Conservation (phyloP, 2,113 vertebrate species). For the Jacana jacana region DNA sequence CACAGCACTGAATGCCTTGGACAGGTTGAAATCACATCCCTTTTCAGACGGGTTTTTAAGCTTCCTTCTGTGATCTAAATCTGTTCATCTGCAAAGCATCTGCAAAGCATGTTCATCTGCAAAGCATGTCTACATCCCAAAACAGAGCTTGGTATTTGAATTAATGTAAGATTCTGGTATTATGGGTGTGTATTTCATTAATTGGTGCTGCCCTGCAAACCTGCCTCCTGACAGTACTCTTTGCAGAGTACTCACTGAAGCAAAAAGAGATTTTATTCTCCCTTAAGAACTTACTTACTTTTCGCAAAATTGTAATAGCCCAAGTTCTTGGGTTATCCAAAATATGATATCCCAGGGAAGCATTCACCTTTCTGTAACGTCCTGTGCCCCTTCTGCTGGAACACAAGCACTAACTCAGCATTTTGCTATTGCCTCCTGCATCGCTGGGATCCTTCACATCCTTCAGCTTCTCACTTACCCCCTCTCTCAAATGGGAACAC, state of each 20-base stretch:
- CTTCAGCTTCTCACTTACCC: background rate
- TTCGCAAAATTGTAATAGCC: background rate
- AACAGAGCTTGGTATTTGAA: background rate
- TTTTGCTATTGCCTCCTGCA: background rate
- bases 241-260: background rate
- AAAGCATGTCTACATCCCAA: background rate
- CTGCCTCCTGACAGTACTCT: background rate
- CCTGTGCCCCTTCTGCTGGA: background rate
- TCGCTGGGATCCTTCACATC: too few relatives aligned
- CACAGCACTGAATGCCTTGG: background rate
- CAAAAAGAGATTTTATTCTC: background rate
- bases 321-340: background rate
- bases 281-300: background rate
- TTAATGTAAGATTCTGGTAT: background rate
- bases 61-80: background rate
- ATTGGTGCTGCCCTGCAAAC: background rate
- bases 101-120: background rate
- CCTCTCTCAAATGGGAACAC: background rate
- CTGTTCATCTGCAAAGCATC: background rate
- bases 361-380: background rate
- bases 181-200: background rate
- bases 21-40: background rate
- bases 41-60: background rate
- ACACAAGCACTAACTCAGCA: background rate
- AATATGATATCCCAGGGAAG: background rate